Evolutionary conservation across 2,888 invertebrate genomes (phyloP).

Genomic region (Drosophila percnosoma): DNA sequence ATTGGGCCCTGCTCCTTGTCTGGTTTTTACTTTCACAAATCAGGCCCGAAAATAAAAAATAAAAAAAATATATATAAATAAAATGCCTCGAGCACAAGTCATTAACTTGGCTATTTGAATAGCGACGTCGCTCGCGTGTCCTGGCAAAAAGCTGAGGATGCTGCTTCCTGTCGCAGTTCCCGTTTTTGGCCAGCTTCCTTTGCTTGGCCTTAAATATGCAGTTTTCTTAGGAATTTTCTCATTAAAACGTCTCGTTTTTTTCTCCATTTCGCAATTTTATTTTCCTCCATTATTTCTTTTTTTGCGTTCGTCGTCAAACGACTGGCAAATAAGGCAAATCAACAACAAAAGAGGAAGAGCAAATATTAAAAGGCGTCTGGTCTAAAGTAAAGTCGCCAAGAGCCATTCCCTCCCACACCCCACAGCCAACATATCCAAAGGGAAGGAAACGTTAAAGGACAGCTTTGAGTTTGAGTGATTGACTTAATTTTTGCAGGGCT

Average conservation of each 20-base stretch:
- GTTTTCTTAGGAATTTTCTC: conserved; percentile 81
- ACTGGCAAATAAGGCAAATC: conserved; percentile 69
- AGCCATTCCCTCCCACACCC: conserved; percentile 35
- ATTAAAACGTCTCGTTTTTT: conserved; percentile 63
- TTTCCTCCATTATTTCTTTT: conserved; percentile 16
- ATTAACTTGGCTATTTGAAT: conserved; percentile 82
- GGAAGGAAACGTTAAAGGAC: conserved; percentile 34
- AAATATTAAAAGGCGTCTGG: conserved; percentile 82
- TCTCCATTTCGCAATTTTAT: conserved; percentile 31
- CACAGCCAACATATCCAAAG: neutral
- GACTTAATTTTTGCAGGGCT: conserved; percentile 60
- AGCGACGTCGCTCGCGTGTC: conserved; percentile 30
- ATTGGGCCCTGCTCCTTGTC: conserved; percentile 8
- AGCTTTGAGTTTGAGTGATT: conserved; percentile 74
- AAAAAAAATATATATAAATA: conserved; percentile 17
- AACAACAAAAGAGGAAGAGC: conserved; percentile 49
- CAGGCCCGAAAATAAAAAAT: conserved; percentile 39
- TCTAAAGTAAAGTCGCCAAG: conserved; percentile 60
- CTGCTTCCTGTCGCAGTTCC: conserved; percentile 63
- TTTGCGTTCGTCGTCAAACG: conserved; percentile 19
- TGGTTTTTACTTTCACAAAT: conserved; percentile 73
- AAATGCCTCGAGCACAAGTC: conserved; percentile 72
- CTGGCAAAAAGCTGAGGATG: conserved; percentile 34
- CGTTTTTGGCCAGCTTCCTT: conserved; percentile 25
- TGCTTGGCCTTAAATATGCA: conserved; percentile 74